These are phyloP conservation scores for Laterallus jamaicensis DNA, from an alignment of 2,113 vertebrate species.

Conservation along the genomic window DNA sequence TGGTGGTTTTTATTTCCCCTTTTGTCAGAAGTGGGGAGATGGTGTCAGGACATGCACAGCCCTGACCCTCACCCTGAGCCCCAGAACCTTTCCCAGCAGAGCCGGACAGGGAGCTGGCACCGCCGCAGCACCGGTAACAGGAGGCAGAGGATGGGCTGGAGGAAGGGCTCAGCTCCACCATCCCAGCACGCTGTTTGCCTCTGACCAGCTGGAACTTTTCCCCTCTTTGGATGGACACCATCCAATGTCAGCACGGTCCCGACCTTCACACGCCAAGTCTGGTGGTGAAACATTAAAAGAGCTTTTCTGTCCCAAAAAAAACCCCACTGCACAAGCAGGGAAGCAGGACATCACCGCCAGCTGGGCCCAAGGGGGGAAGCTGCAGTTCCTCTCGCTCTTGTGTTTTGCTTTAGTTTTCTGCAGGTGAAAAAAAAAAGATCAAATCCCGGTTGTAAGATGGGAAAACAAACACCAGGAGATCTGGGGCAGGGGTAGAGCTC, in stretches of 20 bases:
- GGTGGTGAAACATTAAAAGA: background rate
- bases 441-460: background rate
- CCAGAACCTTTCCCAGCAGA: background rate
- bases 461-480: background rate
- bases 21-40: background rate
- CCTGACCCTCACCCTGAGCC: accelerated
- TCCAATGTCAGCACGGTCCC: background rate
- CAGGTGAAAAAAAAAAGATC: background rate
- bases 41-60: background rate
- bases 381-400: background rate
- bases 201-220: background rate
- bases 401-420: background rate
- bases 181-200: background rate
- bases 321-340: background rate
- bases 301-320: background rate
- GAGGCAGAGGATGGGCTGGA: background rate
- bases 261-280: background rate
- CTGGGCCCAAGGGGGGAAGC: background rate
- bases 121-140: background rate
- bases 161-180: background rate
- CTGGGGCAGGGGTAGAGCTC: background rate
- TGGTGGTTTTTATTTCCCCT: background rate
- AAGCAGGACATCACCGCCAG: background rate
- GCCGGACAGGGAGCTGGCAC: background rate
- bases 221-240: background rate